Conservation (phyloP, 2,888 invertebrate species). For the Artemia sinica region DNA sequence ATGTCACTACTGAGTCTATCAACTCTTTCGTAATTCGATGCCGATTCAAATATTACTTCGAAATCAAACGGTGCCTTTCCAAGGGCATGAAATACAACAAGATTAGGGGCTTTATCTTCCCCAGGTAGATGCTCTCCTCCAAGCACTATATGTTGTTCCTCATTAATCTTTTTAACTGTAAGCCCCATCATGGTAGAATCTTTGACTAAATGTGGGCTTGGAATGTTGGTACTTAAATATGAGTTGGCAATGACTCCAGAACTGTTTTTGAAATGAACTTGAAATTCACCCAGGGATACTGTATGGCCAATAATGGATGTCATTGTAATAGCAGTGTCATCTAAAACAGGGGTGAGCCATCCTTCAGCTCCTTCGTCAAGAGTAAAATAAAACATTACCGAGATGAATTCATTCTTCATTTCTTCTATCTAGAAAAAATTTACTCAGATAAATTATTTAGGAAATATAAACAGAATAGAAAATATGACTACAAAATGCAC, state of each 20-base stretch:
- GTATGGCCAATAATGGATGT: slow-evolving; percentile 56
- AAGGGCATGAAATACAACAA: slow-evolving; percentile 42
- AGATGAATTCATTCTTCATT: slow-evolving; percentile 37
- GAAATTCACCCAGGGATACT: slow-evolving; percentile 57
- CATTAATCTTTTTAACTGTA: slow-evolving; percentile 36
- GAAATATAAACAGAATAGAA: too few relatives aligned
- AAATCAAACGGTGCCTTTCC: slow-evolving; percentile 59
- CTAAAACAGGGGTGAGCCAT: slow-evolving; percentile 27
- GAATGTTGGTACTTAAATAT: slow-evolving; percentile 49
- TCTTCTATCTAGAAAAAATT: slow-evolving; percentile 20
- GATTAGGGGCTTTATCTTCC: slow-evolving; percentile 41
- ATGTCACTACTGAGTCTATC: slow-evolving; percentile 41
- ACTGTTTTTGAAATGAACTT: slow-evolving; percentile 39
- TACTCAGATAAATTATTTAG: too few relatives aligned
- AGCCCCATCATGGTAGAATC: slow-evolving; percentile 56
- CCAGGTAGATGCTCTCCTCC: slow-evolving; percentile 26
- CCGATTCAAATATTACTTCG: slow-evolving; percentile 66
- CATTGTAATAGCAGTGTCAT: slow-evolving; percentile 25
- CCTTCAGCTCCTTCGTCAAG: slow-evolving; percentile 45
- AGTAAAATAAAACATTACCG: slow-evolving; percentile 62
- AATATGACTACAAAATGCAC: too few relatives aligned
- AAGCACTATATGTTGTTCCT: slow-evolving; percentile 27
- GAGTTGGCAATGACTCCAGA: slow-evolving; percentile 48
- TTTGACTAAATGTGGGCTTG: slow-evolving; percentile 50
- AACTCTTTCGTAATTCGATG: slow-evolving; percentile 41